These are phyloP conservation scores for Perca flavescens DNA, from an alignment of 2,113 vertebrate genomes.

Conservation along the genomic window DNA sequence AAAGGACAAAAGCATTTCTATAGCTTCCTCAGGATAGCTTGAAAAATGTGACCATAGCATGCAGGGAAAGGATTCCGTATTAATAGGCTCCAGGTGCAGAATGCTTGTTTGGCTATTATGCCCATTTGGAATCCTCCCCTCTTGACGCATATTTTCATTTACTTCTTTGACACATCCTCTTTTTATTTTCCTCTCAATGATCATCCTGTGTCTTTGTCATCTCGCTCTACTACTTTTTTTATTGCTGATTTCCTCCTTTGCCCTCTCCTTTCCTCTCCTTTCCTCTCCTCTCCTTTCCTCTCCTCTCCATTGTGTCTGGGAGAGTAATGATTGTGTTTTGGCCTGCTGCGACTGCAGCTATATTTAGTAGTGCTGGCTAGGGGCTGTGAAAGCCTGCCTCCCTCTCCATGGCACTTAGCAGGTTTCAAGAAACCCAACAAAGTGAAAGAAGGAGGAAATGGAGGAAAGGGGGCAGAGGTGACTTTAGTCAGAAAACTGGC, in stretches of 20 bases:
- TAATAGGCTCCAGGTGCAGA: not conserved
- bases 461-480: slow-evolving; percentile 24
- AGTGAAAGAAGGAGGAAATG: slow-evolving; percentile 25
- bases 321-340: slow-evolving; percentile 80
- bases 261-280: slow-evolving; percentile 6
- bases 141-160: slow-evolving; percentile 30
- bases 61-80: not conserved
- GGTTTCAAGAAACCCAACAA: slow-evolving; percentile 71
- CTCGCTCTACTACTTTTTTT: slow-evolving; percentile 27
- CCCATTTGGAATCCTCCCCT: not conserved
- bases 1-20: not conserved
- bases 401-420: slow-evolving; percentile 61
- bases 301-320: slow-evolving; percentile 64
- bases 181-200: slow-evolving; percentile 19
- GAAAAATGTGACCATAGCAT: not conserved
- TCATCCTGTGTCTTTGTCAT: not conserved
- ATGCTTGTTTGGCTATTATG: slow-evolving; percentile 18
- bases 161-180: slow-evolving; percentile 32
- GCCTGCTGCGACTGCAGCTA: slow-evolving; percentile 72
- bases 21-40: not conserved
- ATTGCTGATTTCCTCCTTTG: slow-evolving; percentile 17
- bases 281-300: slow-evolving; percentile 10
- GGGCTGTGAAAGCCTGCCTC: slow-evolving; percentile 69
- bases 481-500: slow-evolving; percentile 26
- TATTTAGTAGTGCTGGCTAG: slow-evolving; percentile 75